These are phyloP conservation scores for Neotoxoptera formosana DNA, from an alignment of 1,140 invertebrate species.

Conservation along the genomic window DNA sequence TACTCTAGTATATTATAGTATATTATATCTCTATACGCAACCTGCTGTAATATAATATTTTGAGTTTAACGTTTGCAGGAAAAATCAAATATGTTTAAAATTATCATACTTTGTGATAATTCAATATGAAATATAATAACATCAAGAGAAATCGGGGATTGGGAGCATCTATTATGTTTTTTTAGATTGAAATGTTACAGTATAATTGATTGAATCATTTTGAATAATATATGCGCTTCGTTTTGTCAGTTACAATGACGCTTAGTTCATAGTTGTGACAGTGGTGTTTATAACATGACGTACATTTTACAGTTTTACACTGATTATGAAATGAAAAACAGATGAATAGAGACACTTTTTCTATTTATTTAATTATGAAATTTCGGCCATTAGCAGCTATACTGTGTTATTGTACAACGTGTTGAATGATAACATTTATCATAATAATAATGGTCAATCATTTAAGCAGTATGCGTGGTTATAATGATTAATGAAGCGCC, in stretches of 20 bases:
- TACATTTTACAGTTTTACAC: background rate
- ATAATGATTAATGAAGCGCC: background rate
- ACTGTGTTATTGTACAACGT: background rate
- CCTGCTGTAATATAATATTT: background rate
- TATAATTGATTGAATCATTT: background rate
- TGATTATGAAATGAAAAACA: too few relatives aligned
- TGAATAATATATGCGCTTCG: background rate
- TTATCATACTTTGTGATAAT: background rate
- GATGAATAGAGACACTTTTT: background rate
- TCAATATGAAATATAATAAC: background rate
- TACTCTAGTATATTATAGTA: background rate
- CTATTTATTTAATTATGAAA: background rate
- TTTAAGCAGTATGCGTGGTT: background rate
- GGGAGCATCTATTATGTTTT: background rate
- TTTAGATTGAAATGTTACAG: background rate
- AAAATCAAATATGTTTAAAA: background rate
- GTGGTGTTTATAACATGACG: background rate
- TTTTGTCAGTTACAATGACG: background rate
- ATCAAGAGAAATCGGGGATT: background rate
- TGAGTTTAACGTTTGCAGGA: background rate
- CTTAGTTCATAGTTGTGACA: background rate
- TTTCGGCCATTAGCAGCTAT: background rate
- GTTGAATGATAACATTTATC: background rate
- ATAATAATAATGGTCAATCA: background rate
- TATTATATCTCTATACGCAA: background rate